A percentile compares a stretch with the other conserved stretches of the same genome.
phyloP scores from a whole-genome alignment of 2,797 vertebrate species.

The Periparus ater region DNA sequence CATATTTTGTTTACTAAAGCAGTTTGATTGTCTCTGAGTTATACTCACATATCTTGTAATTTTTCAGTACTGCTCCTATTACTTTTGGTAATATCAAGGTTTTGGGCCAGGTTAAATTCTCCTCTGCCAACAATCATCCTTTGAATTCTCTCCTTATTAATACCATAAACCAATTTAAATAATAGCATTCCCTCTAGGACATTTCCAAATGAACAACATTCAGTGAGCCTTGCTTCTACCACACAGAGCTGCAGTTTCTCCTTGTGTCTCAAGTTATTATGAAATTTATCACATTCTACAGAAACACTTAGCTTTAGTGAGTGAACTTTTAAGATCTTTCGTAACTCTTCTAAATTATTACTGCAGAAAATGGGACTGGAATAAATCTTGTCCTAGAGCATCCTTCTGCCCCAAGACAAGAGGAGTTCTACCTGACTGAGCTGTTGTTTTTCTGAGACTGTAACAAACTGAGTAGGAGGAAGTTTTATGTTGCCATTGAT shows the following conservation, averaged over 20 bases:
- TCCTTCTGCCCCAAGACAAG: not conserved
- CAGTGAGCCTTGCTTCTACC: not conserved
- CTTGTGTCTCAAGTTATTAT: not conserved
- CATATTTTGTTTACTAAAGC: slow-evolving; percentile 54
- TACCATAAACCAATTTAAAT: slow-evolving; percentile 39
- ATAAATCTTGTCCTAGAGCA: not conserved
- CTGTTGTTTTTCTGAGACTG: not conserved
- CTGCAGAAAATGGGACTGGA: fast-evolving
- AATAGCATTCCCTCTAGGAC: slow-evolving; percentile 25
- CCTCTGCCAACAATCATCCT: slow-evolving; percentile 26
- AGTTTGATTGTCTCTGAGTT: slow-evolving; percentile 47
- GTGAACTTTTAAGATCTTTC: slow-evolving; percentile 3
- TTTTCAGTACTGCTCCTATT: slow-evolving; percentile 43
- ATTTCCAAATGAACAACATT: slow-evolving; percentile 42
- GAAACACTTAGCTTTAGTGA: not conserved
- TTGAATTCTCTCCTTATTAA: slow-evolving; percentile 44
- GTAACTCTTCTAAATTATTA: not conserved
- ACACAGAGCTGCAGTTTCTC: not conserved
- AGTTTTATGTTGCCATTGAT: not conserved
- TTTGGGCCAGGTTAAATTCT: slow-evolving; percentile 47
- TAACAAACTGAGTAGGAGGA: not conserved
- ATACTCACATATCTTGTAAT: slow-evolving; percentile 47
- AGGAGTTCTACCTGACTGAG: slow-evolving; percentile 2
- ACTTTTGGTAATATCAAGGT: slow-evolving; percentile 35
- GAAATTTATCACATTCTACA: slow-evolving; percentile 35